These are phyloP conservation scores for Athene cunicularia DNA, from an alignment of 2,113 vertebrate genomes.

Conservation along the genomic window DNA sequence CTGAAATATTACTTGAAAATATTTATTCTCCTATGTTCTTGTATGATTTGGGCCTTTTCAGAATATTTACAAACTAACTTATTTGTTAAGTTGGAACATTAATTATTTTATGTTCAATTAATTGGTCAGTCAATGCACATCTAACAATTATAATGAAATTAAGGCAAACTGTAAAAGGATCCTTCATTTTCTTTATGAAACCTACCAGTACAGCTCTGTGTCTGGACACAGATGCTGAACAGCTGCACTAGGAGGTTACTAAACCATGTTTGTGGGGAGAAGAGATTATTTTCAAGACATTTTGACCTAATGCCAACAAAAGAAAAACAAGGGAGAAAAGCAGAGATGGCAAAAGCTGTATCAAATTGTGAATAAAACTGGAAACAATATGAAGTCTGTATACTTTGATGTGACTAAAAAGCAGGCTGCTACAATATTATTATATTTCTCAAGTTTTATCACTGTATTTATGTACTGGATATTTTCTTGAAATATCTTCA, in stretches of 20 bases:
- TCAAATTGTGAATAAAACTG: neutral
- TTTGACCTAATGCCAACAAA: neutral
- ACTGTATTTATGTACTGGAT: neutral
- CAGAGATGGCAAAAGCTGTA: neutral
- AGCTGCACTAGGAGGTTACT: constrained; percentile 35
- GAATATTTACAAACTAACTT: neutral
- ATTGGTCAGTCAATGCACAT: constrained; percentile 21
- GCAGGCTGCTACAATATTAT: neutral
- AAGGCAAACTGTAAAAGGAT: constrained; percentile 30
- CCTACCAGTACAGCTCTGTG: neutral
- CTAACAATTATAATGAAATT: constrained; percentile 54
- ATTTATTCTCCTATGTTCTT: neutral
- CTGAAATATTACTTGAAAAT: neutral
- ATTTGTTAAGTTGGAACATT: constrained; percentile 5
- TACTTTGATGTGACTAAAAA: neutral
- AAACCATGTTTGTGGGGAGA: neutral
- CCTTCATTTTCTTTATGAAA: constrained; percentile 45
- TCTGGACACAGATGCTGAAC: constrained; percentile 28
- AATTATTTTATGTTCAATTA: constrained; percentile 62
- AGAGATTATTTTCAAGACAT: neutral
- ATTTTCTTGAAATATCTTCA: neutral
- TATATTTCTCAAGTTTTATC: neutral
- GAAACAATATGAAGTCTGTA: neutral
- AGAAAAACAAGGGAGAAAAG: neutral
- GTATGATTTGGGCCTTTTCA: neutral